Evolutionary conservation across 2,888 invertebrate genomes (phyloP).

Genomic region (Melanchra persicariae): DNA sequence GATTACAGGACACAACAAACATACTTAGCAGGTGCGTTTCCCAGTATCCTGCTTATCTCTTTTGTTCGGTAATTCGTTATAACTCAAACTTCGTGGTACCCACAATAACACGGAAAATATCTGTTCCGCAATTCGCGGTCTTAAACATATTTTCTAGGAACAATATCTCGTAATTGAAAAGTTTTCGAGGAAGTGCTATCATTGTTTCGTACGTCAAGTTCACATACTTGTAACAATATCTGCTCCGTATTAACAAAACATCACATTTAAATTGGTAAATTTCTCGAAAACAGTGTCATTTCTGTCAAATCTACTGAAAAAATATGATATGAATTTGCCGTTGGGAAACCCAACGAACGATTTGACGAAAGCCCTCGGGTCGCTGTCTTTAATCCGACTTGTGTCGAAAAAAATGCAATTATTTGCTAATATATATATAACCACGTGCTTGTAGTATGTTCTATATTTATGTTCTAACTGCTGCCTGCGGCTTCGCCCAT

Average conservation of each 20-base stretch:
- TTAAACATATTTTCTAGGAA: constrained; percentile 4
- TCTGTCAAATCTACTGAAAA: constrained; percentile 12
- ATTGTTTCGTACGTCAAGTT: background rate
- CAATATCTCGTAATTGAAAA: background rate
- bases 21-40: too few relatives aligned
- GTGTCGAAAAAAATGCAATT: constrained; percentile 2
- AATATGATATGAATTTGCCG: constrained; percentile 17
- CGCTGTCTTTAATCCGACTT: constrained; percentile 8
- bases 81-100: background rate
- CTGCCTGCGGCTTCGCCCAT: background rate
- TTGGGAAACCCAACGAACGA: constrained; percentile 11
- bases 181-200: background rate
- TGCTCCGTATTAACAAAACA: background rate
- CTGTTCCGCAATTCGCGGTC: background rate
- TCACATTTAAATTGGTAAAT: background rate
- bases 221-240: background rate
- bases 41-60: too few relatives aligned
- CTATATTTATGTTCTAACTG: background rate
- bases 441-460: background rate
- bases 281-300: background rate
- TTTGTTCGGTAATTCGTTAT: too few relatives aligned
- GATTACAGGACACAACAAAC: too few relatives aligned
- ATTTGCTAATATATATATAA: constrained; percentile 6
- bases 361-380: constrained; percentile 7
- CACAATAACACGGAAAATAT: too few relatives aligned